Evolutionary conservation across 2,113 vertebrate species (phyloP), one percentile per base, ranked within the genome.

Genomic region (Peromyscus polionotus): DNA sequence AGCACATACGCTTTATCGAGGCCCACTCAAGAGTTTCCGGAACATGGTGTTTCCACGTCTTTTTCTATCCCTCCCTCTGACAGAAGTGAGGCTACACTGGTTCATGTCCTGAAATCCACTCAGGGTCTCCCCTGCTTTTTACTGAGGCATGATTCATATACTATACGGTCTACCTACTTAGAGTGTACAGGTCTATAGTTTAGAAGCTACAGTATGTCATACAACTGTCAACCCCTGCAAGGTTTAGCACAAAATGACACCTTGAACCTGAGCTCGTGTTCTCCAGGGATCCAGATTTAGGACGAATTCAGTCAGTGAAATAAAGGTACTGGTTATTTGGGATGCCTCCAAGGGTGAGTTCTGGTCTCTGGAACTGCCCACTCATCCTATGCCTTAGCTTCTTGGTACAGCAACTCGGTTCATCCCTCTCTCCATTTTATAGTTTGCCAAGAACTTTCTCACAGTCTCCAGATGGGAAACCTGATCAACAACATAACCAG

Each of bases 161-260:
- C 11, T 45, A 19, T 79, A 80, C 6, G n/a, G 28, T 90, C 83
- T n/a, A 0, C 80, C 65, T 45, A 61, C 63, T 85, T 73, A 24
- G 3, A 65, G 16, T 22, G 3, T 54, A 57, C 6, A 36, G 28
- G 24, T 91, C 65, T 22, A 0, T 67, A 59, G 65, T 26, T 67
- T 93, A 86, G 48, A 42, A 61, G 28, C n/a, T 11, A 10, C 1
- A 39, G 26, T 16, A 20, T 11, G 17, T 42, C 80, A 61, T 65
- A 11, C n/a, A 88, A 5, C 79, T 8, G 16, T 48, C 14, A 54
- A 42, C 36, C 17, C 80, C 9, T 13, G 16, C 76, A 67, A 75
- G 14, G 94, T 92, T 91, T 86, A 87, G 86, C 90, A 68, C 39
- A 79, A 12, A 75, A 73, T 86, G 57, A 75, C n/a, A 63, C 63